A percentile compares a stretch with the other conserved stretches of the same genome.
Conservation (phyloP, 2,113 vertebrate species). For the Polyodon spathula region DNA sequence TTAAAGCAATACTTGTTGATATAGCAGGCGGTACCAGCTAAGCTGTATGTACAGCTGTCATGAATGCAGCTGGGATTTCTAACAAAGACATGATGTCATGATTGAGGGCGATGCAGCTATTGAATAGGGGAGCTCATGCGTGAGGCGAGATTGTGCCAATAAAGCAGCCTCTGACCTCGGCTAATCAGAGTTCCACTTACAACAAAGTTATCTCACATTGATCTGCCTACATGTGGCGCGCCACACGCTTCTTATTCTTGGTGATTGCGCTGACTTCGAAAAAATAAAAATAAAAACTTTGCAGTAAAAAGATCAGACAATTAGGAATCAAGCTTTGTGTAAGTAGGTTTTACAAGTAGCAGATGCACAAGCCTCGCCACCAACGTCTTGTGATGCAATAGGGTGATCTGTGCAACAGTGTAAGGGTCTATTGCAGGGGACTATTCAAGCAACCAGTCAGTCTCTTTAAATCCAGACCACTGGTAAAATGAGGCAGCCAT, state of each 20-base stretch:
- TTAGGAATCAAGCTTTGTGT: slow-evolving; percentile 5
- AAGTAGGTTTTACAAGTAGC: neutral
- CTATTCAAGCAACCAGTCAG: no score
- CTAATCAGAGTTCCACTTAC: slow-evolving; percentile 64
- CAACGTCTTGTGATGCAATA: no score
- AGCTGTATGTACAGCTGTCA: slow-evolving; percentile 49
- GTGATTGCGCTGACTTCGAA: slow-evolving; percentile 47
- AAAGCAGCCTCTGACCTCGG: slow-evolving; percentile 63
- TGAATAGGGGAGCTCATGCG: slow-evolving; percentile 74
- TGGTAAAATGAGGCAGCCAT: no score
- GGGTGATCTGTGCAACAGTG: no score
- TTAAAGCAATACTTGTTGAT: slow-evolving; percentile 50
- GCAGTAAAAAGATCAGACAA: slow-evolving; percentile 12
- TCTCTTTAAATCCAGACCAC: no score
- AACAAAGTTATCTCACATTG: slow-evolving; percentile 77
- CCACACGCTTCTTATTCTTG: slow-evolving; percentile 55
- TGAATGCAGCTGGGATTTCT: slow-evolving; percentile 74
- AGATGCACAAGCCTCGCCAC: neutral
- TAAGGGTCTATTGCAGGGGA: no score
- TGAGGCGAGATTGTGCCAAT: slow-evolving; percentile 67
- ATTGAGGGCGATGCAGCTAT: slow-evolving; percentile 66
- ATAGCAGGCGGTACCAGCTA: slow-evolving; percentile 48
- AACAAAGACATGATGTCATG: slow-evolving; percentile 86
- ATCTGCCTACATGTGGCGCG: slow-evolving; percentile 69
- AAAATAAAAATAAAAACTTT: slow-evolving; percentile 17